Conservation (phyloP, 2,113 vertebrate species). For the Melanostigma gelatinosum region DNA sequence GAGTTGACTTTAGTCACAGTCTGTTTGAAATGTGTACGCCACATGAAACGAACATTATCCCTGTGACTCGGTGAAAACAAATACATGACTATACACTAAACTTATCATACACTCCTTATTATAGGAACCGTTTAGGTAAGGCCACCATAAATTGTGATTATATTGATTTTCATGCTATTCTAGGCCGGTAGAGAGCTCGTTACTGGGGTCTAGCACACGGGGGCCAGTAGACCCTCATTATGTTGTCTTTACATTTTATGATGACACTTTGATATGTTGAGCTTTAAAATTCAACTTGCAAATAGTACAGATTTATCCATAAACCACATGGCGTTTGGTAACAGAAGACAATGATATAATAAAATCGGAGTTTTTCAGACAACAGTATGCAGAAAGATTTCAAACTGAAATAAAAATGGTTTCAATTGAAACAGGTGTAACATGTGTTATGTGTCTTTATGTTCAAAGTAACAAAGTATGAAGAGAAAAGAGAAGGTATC, state of each 20-base stretch:
- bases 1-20: not conserved
- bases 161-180: not conserved
- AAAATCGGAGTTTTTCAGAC: not conserved
- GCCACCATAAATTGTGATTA: not conserved
- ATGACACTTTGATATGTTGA: not conserved
- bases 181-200: not conserved
- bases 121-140: not conserved
- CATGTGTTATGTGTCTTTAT: not conserved
- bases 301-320: not conserved
- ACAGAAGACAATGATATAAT: not conserved
- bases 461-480: not conserved
- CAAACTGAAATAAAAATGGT: not conserved
- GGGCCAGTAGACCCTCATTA: not conserved
- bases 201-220: not conserved
- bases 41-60: not conserved
- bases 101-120: not conserved
- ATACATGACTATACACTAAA: not conserved
- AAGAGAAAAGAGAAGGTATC: not conserved
- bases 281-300: not conserved
- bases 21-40: not conserved
- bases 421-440: not conserved
- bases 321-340: not conserved
- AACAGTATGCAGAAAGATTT: not conserved
- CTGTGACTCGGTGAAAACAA: not conserved
- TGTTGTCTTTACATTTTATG: not conserved